A percentile compares a stretch with the other conserved stretches of the same genome.
These are phyloP conservation scores for Procambarus clarkii DNA, from an alignment of 1,140 invertebrate species.

Conservation along the genomic window DNA sequence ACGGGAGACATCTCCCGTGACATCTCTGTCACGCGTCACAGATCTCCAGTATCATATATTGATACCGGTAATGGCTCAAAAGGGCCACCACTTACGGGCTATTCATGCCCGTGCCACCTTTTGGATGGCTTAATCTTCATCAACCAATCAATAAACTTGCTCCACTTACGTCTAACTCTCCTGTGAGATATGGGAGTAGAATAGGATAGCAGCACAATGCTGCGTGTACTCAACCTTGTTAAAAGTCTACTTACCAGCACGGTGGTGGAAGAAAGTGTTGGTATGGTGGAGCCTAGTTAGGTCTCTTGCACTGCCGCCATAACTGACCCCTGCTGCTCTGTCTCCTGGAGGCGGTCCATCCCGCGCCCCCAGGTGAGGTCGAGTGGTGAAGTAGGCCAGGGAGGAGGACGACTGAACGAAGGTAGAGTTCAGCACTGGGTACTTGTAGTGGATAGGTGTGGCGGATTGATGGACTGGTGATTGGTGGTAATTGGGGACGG, in stretches of 20 bases:
- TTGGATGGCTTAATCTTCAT: too few relatives aligned
- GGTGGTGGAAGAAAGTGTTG: not conserved
- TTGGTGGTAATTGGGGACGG: not conserved
- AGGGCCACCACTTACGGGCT: too few relatives aligned
- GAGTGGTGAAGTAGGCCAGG: not conserved
- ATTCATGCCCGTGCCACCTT: too few relatives aligned
- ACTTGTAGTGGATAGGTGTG: not conserved
- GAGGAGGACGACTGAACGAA: slow-evolving; percentile 21
- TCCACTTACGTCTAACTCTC: too few relatives aligned
- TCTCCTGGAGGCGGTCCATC: not conserved
- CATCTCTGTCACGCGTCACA: too few relatives aligned
- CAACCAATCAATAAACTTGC: too few relatives aligned
- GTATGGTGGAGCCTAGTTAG: not conserved
- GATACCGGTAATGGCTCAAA: too few relatives aligned
- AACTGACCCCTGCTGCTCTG: not conserved
- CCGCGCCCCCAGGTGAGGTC: not conserved
- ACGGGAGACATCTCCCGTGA: too few relatives aligned
- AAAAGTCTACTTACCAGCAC: not conserved
- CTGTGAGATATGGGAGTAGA: too few relatives aligned
- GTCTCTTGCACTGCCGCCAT: slow-evolving; percentile 30
- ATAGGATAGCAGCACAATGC: too few relatives aligned
- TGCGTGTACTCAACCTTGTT: too few relatives aligned
- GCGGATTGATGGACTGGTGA: not conserved
- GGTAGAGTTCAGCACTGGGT: slow-evolving; percentile 26
- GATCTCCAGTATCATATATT: too few relatives aligned